Base-by-base conservation (phyloP, 2,797 vertebrate species). In the Rousettus madagascariensis region DNA sequence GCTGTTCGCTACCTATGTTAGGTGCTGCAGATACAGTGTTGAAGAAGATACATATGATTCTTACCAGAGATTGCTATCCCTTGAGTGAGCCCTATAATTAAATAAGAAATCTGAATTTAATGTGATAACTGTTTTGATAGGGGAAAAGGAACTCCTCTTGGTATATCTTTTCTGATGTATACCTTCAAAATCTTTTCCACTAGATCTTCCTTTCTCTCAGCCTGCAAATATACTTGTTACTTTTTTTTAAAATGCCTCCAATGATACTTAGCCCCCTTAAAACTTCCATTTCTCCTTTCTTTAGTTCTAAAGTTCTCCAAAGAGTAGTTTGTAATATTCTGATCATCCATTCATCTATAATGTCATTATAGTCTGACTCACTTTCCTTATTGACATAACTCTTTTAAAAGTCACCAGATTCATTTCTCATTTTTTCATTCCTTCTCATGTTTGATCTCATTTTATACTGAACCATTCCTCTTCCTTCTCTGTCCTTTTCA, bases 341-440 rank as follows among this genome's bases (percentile, higher is more conserved):
- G 26, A 36, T 69, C 46, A 91, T 80, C 28, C 9, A n/a, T 38
- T 86, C 24, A 16, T 78, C 46, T 92, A 66, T 93, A 68, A 90
- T 78, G 12, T 91, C 53, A 65, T 11, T 88, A 22, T 51, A 30
- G 41, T 91, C 16, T 86, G 53, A 84, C 17, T 72, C 16, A 41
- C 33, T 30, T 87, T 51, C 28, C 43, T 95, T 95, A 6, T 87
- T 69, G 55, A 57, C 20, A 11, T 87, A 71, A 41, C 49, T 79
- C 30, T 89, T 90, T 53, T 38, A 17, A 92, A 83, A 85, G 75
- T 87, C n/a, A 86, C 38, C 53, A 65, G 65, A 90, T 80, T 95
- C 22, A 22, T 79, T 69, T 89, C 68, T 79, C 17, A 26, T 82
- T 90, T 92, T 83, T 51, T 91, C 30, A 33, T 84, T 51, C 24